These are phyloP conservation scores for Antitype chi DNA, from an alignment of 2,888 invertebrate genomes.

Conservation along the genomic window DNA sequence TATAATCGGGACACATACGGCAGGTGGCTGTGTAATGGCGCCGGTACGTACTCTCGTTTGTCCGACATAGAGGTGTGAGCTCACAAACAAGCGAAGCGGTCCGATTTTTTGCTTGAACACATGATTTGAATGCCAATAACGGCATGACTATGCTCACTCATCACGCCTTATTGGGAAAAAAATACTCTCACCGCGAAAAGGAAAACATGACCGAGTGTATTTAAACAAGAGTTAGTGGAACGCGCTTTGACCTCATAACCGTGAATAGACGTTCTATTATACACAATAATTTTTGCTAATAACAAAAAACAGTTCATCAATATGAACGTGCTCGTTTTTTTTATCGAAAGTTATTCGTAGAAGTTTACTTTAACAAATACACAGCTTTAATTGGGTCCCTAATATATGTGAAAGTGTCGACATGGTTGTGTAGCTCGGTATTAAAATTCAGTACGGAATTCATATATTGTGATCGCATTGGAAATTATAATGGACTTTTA, in stretches of 20 bases:
- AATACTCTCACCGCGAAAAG: conserved; percentile 83
- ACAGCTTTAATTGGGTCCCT: conserved; percentile 12
- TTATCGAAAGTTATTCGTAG: conserved; percentile 58
- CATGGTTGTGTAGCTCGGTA: conserved; percentile 8
- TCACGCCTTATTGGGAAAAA: conserved; percentile 81
- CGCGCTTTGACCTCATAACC: conserved; percentile 79
- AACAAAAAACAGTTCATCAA: conserved; percentile 68
- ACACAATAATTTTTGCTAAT: conserved; percentile 71
- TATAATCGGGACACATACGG: conserved; percentile 77
- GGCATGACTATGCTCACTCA: conserved; percentile 80
- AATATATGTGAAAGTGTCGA: conserved; percentile 29
- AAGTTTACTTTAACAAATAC: conserved; percentile 31
- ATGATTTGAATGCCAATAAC: conserved; percentile 86
- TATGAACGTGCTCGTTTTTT: conserved; percentile 59
- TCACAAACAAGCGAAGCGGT: conserved; percentile 78
- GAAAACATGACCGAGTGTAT: conserved; percentile 80
- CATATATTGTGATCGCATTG: conserved; percentile 40
- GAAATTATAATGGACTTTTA: conserved; percentile 51
- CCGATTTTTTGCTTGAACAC: conserved; percentile 81
- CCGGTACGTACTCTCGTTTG: conserved; percentile 80
- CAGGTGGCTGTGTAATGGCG: conserved; percentile 78
- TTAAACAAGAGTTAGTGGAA: conserved; percentile 76
- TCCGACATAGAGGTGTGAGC: conserved; percentile 78
- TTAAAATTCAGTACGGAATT: conserved; percentile 18
- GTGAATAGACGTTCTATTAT: conserved; percentile 70